Evolutionary conservation across 2,797 vertebrate species (phyloP), one percentile per base, ranked within the genome.

Genomic region (Ctenopoma multispine): DNA sequence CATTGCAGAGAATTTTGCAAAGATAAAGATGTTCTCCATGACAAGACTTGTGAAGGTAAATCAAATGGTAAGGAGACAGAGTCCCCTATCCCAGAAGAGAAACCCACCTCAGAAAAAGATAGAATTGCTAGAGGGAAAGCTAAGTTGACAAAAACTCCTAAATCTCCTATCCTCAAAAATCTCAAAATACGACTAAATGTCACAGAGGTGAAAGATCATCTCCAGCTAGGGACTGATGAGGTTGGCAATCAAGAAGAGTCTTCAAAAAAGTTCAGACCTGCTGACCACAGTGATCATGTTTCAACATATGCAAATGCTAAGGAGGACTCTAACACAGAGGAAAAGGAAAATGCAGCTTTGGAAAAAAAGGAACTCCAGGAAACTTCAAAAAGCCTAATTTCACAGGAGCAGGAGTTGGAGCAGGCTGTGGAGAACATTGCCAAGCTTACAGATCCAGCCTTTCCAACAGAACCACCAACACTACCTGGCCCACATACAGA

Each of bases 371-470:
- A 95, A 1, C 72, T 79, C 11, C 75, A 69, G 7, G 95, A 95
- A 8, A 91, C 96, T 0, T 93, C 96, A 66, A 95, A 94, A 24
- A 92, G 85, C 4, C 92, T 92, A 61, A 85, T 96, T 57, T 94
- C 94, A 20, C 95, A 93, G 63, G 96, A 99, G 84, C 93, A 94
- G 6, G 98, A 99, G 73, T 94, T 99, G 0, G 97, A 97, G 75
- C 96, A 96, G 86, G 98, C 98, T 0, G 96, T 99, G 65, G 95
- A 99, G 89, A 97, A 99, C 61, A 99, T 99, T 0, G 97, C 95
- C 6, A 99, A 97, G 87, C 92, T 99, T 47, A 96, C 97, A 0
- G 97, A 97, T 80, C 98, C 98, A 84, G 90, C 93, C 0, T 92
- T 95, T 0, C 76, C 95, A 0, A 13, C 94, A 0, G 94, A 94